A percentile compares a stretch with the other conserved stretches of the same genome.
phyloP scores from a whole-genome alignment of 2,113 vertebrate species.

The human region GRCh38 chr13:104964001-104964500 shows the following conservation, averaged over 20 bases:
- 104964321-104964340: neutral
- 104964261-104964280: neutral
- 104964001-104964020: neutral
- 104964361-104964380: neutral
- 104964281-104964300: fast-evolving
- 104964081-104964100: neutral
- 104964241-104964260: neutral
- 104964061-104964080: neutral
- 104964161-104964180: neutral
- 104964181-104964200: neutral
- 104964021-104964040: neutral
- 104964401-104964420: neutral
- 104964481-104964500: neutral
- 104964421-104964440: neutral
- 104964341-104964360: neutral
- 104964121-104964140: neutral
- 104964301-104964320: too few species aligned
- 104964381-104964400: neutral
- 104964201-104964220: neutral
- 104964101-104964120: neutral
- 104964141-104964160: neutral
- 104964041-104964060: neutral
- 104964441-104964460: neutral
- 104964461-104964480: neutral
- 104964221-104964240: neutral